Conservation (phyloP, 2,888 invertebrate genomes). For the Embidobia sp. region DNA sequence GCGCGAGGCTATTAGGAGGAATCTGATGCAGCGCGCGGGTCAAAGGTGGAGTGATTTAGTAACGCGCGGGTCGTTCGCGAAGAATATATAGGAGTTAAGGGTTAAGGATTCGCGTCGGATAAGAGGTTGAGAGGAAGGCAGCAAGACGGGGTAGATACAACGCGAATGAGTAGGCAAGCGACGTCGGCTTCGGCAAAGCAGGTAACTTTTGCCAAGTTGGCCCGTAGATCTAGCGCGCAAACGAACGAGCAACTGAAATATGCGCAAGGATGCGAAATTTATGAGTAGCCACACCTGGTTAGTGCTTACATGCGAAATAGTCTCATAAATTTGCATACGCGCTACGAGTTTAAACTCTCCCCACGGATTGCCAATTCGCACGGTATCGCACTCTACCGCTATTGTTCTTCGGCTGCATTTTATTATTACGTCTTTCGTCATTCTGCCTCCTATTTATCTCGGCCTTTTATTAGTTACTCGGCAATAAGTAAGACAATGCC, state of each 20-base stretch:
- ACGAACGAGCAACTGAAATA: constrained; percentile 78
- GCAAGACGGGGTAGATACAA: constrained; percentile 59
- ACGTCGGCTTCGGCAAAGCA: constrained; percentile 63
- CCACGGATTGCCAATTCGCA: constrained; percentile 71
- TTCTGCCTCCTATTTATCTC: constrained; percentile 2
- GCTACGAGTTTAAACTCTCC: constrained; percentile 74
- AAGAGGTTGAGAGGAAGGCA: constrained; percentile 53
- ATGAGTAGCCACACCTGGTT: constrained; percentile 81
- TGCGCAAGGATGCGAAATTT: constrained; percentile 80
- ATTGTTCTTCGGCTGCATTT: constrained; percentile 36
- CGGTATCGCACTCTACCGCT: constrained; percentile 38
- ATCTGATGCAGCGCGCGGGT: constrained; percentile 71
- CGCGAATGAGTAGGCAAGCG: constrained; percentile 36
- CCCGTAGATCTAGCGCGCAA: constrained; percentile 69
- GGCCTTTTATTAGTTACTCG: not conserved
- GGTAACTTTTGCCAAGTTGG: constrained; percentile 78
- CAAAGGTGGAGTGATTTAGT: constrained; percentile 77
- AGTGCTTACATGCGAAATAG: constrained; percentile 80
- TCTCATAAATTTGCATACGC: constrained; percentile 80
- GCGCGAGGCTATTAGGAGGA: constrained; percentile 79
- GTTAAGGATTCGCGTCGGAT: constrained; percentile 62
- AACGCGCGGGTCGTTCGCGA: constrained; percentile 74
- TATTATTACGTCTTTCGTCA: constrained; percentile 38
- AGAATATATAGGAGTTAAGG: constrained; percentile 73
- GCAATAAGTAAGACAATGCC: too few relatives aligned